These are phyloP conservation scores for Cavia aperea DNA, from an alignment of 2,113 vertebrate genomes.

Conservation along the genomic window DNA sequence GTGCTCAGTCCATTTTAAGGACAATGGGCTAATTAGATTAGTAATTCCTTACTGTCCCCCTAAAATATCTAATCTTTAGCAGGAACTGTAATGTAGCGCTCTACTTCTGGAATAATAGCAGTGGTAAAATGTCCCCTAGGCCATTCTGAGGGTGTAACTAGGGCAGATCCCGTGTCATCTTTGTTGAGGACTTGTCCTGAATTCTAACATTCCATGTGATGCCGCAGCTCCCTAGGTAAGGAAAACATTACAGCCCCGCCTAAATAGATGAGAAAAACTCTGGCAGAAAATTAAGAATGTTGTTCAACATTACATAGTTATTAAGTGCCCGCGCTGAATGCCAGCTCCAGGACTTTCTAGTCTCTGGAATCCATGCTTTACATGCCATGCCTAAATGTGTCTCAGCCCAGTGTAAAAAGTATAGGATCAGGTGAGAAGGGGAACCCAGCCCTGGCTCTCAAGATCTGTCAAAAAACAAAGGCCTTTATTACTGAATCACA, in stretches of 20 bases:
- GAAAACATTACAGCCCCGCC: not conserved
- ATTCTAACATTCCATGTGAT: not conserved
- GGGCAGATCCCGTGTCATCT: not conserved
- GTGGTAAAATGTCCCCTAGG: not conserved
- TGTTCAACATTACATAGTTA: not conserved
- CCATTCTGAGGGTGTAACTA: not conserved
- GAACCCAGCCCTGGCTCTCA: not conserved
- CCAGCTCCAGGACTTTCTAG: not conserved
- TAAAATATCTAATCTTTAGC: not conserved
- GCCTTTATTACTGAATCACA: not conserved
- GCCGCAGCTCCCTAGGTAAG: not conserved
- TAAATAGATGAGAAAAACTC: not conserved
- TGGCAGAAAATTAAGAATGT: not conserved
- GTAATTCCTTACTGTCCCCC: not conserved
- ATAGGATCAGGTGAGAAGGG: not conserved
- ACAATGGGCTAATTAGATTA: not conserved
- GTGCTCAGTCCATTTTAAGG: not conserved
- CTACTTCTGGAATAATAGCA: not conserved
- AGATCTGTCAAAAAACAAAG: not conserved
- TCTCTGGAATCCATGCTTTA: not conserved
- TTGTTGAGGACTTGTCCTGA: not conserved
- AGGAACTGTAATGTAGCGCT: not conserved
- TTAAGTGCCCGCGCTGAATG: not conserved
- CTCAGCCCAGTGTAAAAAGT: not conserved
- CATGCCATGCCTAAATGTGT: not conserved